These are phyloP conservation scores for Agrypnus murinus DNA, from an alignment of 2,888 invertebrate genomes.

Conservation along the genomic window DNA sequence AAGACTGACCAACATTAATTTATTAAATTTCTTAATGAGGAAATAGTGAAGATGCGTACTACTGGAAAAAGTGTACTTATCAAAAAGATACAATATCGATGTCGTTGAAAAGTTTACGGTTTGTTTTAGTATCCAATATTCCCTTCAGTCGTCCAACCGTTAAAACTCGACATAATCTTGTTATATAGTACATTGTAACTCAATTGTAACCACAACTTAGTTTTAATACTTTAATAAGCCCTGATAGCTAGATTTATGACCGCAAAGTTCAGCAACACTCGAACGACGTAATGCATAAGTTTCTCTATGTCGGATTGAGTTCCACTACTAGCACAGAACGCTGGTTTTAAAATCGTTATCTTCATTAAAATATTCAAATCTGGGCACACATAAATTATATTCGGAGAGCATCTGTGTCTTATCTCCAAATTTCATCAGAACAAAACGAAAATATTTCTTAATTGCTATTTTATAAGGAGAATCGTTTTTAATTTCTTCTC, in stretches of 20 bases:
- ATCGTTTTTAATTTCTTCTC: no score
- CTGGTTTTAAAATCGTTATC: no score
- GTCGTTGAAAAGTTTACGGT: conserved; percentile 41
- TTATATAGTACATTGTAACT: conserved; percentile 48
- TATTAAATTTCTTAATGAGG: background rate
- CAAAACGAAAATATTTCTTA: no score
- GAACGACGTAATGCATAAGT: conserved; percentile 37
- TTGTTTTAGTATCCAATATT: conserved; percentile 48
- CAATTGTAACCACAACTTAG: conserved; percentile 51
- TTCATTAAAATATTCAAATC: no score
- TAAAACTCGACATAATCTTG: conserved; percentile 48
- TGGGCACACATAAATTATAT: no score
- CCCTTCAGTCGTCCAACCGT: conserved; percentile 46
- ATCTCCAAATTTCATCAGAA: no score
- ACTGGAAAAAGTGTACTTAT: conserved; percentile 12
- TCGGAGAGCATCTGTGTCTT: no score
- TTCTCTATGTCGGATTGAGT: conserved; percentile 23
- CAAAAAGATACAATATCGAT: conserved; percentile 24
- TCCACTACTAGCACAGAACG: background rate
- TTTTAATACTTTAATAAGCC: conserved; percentile 50
- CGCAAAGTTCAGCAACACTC: conserved; percentile 34
- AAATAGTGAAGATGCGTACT: background rate
- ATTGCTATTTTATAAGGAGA: no score
- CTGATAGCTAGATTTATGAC: conserved; percentile 44
- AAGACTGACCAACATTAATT: no score